Conservation (phyloP, 2,113 vertebrate genomes). For the Eretmochelys imbricata region DNA sequence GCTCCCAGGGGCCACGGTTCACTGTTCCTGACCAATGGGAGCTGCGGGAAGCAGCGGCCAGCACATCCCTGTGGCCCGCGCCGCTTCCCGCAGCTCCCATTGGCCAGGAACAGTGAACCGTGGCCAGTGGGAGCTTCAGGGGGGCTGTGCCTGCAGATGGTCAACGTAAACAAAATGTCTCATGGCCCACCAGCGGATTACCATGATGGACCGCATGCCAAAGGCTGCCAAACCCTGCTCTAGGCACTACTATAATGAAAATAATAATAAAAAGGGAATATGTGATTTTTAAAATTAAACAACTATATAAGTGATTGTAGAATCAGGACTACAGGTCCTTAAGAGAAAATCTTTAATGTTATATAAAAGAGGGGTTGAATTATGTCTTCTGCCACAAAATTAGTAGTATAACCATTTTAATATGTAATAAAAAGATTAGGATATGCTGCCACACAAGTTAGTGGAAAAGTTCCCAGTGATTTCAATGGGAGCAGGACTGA, state of each 20-base stretch:
- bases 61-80: no score
- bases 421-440: neutral
- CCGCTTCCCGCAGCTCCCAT: no score
- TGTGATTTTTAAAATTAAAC: neutral
- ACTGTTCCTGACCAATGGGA: no score
- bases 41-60: no score
- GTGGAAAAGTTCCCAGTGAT: fast-evolving
- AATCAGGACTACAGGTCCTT: neutral
- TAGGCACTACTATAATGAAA: neutral
- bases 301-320: neutral
- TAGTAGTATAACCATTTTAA: neutral
- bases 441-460: neutral
- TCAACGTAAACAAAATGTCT: no score
- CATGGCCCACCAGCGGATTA: no score
- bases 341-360: neutral
- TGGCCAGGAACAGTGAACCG: no score
- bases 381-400: neutral
- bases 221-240: no score
- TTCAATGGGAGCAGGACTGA: neutral
- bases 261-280: neutral
- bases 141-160: no score
- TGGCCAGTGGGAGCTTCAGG: no score
- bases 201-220: no score
- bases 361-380: neutral
- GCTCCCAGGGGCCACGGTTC: no score